Conservation (phyloP, 1,140 invertebrate species). For the Pseudomyrmex sp. region DNA sequence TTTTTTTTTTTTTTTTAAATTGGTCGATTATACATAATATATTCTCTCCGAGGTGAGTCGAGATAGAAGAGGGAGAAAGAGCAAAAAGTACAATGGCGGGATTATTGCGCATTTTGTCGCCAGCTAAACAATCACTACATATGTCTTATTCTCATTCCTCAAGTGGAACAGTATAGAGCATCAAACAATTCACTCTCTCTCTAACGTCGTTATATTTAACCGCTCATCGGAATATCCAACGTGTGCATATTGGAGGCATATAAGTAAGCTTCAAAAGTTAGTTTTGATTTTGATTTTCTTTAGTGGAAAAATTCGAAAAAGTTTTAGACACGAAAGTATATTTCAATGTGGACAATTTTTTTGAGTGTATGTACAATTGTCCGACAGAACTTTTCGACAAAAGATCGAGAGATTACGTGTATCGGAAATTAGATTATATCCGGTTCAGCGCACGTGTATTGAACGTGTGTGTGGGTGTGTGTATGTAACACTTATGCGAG, state of each 20-base stretch:
- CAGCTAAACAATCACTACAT: neutral
- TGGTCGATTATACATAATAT: conserved; percentile 71
- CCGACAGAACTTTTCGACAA: neutral
- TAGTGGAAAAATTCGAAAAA: neutral
- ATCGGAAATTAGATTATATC: neutral
- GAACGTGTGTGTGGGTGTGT: neutral
- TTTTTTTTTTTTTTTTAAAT: conserved; percentile 61
- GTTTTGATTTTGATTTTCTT: neutral
- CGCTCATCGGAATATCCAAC: too few relatives aligned
- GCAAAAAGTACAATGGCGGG: conserved; percentile 28
- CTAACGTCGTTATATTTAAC: too few relatives aligned
- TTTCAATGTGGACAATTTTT: neutral
- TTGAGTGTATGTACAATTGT: neutral
- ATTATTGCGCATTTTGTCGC: neutral
- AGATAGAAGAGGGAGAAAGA: neutral
- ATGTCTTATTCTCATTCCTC: neutral
- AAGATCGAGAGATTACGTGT: neutral
- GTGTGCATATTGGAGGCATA: too few relatives aligned
- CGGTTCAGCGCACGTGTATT: neutral
- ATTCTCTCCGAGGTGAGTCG: conserved; percentile 13
- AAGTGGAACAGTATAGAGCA: neutral
- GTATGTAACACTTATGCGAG: neutral
- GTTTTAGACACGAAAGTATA: neutral
- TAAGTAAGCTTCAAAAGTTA: too few relatives aligned
- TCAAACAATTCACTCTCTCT: conserved; percentile 24